A percentile compares a stretch with the other conserved stretches of the same genome.
Conservation (phyloP, 2,797 vertebrate genomes). For the Novumbra hubbsi region DNA sequence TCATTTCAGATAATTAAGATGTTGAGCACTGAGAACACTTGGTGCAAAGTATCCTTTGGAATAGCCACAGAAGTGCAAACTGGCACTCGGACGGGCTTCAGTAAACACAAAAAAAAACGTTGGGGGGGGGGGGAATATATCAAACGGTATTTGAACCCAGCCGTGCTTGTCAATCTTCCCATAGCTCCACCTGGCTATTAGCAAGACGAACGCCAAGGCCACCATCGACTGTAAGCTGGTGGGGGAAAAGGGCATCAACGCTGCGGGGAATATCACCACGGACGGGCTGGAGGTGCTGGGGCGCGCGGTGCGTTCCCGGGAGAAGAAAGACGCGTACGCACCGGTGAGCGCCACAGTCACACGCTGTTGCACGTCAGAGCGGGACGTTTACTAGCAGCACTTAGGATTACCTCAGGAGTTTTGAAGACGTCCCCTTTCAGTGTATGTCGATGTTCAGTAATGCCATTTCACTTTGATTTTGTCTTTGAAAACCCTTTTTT, state of each 20-base stretch:
- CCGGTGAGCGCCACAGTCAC: slow-evolving; percentile 72
- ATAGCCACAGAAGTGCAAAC: not conserved
- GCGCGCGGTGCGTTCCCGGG: slow-evolving; percentile 88
- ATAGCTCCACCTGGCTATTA: slow-evolving; percentile 89
- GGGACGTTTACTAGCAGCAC: no score
- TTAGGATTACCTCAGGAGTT: no score
- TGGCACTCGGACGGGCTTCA: not conserved
- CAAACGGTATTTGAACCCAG: not conserved
- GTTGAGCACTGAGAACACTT: not conserved
- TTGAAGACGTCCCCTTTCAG: no score
- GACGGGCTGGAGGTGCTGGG: slow-evolving; percentile 91
- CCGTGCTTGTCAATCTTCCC: not conserved
- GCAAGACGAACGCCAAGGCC: slow-evolving; percentile 84
- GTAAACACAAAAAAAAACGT: not conserved
- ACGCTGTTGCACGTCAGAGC: not conserved
- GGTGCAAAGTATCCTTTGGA: not conserved
- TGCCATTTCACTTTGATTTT: no score
- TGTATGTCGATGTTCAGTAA: no score
- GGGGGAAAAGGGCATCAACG: slow-evolving; percentile 82
- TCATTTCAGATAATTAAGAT: not conserved
- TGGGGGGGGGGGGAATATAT: not conserved
- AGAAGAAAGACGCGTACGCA: slow-evolving; percentile 85
- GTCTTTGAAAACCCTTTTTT: no score
- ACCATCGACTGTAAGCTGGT: slow-evolving; percentile 90
- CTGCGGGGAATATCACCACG: slow-evolving; percentile 86